Conservation (phyloP, 2,797 vertebrate genomes). For the Buphagus erythrorhynchus region DNA sequence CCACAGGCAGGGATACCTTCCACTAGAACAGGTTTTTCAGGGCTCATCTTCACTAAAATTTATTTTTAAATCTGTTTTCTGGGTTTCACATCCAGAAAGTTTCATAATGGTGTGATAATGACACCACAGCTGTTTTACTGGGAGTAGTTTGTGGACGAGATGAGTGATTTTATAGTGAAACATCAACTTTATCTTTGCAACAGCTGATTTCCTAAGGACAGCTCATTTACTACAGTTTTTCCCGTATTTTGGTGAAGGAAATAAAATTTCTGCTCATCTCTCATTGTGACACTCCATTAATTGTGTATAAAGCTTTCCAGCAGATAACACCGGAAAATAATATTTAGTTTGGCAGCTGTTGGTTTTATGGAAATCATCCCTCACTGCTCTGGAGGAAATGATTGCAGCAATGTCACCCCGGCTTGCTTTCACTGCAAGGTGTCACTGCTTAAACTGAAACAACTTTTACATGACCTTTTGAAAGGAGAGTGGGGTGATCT, state of each 20-base stretch:
- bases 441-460: background rate
- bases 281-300: background rate
- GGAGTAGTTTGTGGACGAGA: rapidly evolving
- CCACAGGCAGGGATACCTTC: background rate
- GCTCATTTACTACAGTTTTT: background rate
- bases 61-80: background rate
- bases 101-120: background rate
- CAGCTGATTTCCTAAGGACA: background rate
- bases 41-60: background rate
- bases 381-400: background rate
- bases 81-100: background rate
- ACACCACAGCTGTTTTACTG: rapidly evolving
- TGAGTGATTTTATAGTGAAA: background rate
- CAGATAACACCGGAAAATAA: background rate
- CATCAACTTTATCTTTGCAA: background rate
- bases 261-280: background rate
- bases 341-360: background rate
- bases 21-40: background rate
- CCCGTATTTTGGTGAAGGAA: background rate
- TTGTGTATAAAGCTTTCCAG: background rate
- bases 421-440: background rate
- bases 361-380: background rate
- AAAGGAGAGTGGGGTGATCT: background rate
- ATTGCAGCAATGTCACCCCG: background rate
- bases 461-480: background rate